A percentile compares a stretch with the other conserved stretches of the same genome.
phyloP scores from a whole-genome alignment of 2,113 vertebrate genomes.

The Ciconia boyciana region DNA sequence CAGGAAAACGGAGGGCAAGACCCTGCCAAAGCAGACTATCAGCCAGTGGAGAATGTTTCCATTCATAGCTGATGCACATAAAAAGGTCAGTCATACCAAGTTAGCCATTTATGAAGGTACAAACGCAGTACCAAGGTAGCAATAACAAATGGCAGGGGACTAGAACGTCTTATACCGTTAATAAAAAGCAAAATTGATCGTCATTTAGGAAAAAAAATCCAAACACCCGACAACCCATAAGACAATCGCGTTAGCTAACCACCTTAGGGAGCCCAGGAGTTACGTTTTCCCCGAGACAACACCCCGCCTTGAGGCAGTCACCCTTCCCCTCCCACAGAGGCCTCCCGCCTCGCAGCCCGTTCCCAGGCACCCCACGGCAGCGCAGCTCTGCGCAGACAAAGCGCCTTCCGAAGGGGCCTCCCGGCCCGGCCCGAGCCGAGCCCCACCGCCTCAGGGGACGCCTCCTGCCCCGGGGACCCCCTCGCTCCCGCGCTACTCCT shows the following conservation, averaged over 20 bases:
- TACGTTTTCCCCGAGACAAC: no score
- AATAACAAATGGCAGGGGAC: not conserved
- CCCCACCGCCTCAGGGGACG: no score
- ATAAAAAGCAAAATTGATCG: not conserved
- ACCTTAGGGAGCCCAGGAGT: no score
- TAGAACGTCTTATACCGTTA: not conserved
- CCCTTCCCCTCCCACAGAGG: not conserved
- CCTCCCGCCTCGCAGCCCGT: not conserved
- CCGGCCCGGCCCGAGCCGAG: no score
- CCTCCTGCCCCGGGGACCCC: no score
- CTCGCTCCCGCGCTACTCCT: fast-evolving
- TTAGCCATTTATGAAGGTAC: not conserved
- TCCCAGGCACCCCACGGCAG: not conserved
- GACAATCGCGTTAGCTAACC: no score
- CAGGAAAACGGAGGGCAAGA: not conserved
- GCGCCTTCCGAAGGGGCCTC: not conserved
- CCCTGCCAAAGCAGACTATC: not conserved
- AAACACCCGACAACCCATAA: no score
- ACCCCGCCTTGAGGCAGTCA: not conserved
- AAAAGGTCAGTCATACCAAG: not conserved
- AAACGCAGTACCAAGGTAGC: not conserved
- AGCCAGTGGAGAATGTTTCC: not conserved
- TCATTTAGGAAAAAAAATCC: not conserved
- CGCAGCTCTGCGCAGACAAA: no score
- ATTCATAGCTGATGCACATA: not conserved